Conservation (phyloP, 2,797 vertebrate genomes). For the Rallus crepitans region DNA sequence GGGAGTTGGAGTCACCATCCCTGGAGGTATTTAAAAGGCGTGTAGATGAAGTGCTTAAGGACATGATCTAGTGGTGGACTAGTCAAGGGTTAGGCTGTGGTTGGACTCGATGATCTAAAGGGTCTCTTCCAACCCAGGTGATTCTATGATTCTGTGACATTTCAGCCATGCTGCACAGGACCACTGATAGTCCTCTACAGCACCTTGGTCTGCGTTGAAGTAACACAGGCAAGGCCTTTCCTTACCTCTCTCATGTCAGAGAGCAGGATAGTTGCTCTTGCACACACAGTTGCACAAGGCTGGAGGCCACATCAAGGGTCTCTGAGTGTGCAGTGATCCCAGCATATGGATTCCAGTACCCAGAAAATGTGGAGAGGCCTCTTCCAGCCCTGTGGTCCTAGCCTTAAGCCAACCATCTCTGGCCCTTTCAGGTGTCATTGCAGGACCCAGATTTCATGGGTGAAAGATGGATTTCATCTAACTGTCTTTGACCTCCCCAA, state of each 20-base stretch:
- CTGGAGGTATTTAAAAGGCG: too few relatives aligned
- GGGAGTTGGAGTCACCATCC: too few relatives aligned
- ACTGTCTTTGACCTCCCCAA: background rate
- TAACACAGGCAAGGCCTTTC: background rate
- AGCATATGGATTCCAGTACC: background rate
- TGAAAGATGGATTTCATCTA: background rate
- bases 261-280: background rate
- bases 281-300: accelerated
- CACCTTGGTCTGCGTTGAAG: background rate
- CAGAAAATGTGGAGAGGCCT: background rate
- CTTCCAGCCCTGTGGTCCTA: background rate
- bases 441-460: background rate
- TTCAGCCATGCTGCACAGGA: accelerated
- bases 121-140: too few relatives aligned
- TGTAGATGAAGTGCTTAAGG: too few relatives aligned
- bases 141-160: background rate
- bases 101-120: too few relatives aligned
- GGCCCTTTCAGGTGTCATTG: background rate
- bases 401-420: background rate
- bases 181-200: background rate
- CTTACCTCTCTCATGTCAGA: too few relatives aligned
- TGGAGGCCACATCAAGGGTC: background rate
- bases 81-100: too few relatives aligned
- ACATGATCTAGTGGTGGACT: too few relatives aligned
- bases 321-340: background rate